Percentiles rank a stretch among this genome's conserved stretches.
Evolutionary conservation across 2,888 invertebrate genomes (phyloP).

Genomic region (Rhagophthalmus giganteus): DNA sequence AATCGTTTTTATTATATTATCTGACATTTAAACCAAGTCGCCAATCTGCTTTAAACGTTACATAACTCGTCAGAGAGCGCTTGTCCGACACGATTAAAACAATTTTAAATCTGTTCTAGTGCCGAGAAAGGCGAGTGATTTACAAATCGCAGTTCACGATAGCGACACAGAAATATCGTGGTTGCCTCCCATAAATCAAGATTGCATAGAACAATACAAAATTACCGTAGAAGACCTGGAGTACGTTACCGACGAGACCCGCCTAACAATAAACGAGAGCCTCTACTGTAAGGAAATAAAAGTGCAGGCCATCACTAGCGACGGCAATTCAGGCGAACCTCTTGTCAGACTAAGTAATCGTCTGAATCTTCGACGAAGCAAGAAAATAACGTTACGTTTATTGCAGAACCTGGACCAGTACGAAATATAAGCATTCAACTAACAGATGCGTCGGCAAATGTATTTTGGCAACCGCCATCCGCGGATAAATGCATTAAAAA

Average conservation of each 20-base stretch:
- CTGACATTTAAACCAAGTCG: no score
- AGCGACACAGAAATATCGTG: constrained; percentile 6
- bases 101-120: no score
- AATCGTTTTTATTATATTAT: no score
- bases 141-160: constrained; percentile 3
- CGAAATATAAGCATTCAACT: constrained; percentile 1
- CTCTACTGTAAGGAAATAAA: constrained; percentile 5
- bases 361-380: neutral
- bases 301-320: neutral
- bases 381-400: neutral
- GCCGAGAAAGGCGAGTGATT: constrained; percentile 20
- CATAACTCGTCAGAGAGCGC: no score
- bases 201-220: constrained; percentile 10
- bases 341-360: neutral
- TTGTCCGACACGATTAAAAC: no score
- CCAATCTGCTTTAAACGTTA: no score
- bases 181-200: constrained; percentile 5
- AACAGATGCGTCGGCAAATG: neutral
- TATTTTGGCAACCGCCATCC: constrained; percentile 23
- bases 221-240: neutral
- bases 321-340: neutral
- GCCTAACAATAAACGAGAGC: neutral
- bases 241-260: neutral
- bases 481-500: constrained; percentile 10
- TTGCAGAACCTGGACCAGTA: constrained; percentile 15